Percentiles rank a stretch among this genome's conserved stretches.
These are phyloP conservation scores for Sorex fumeus DNA, from an alignment of 2,113 vertebrate species.

Conservation along the genomic window DNA sequence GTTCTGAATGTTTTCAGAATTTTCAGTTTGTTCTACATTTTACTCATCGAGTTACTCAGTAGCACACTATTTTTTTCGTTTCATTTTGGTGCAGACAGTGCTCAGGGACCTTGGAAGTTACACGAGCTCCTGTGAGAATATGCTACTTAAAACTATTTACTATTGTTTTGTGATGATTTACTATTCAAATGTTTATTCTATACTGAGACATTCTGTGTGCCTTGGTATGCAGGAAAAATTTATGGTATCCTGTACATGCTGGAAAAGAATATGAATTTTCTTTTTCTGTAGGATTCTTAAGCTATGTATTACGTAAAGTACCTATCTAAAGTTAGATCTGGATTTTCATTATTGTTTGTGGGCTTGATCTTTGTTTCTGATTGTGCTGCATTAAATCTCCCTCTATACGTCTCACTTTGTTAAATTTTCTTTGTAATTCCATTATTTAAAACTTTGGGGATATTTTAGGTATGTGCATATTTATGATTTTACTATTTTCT, in stretches of 20 bases:
- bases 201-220: conserved; percentile 5
- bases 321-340: background rate
- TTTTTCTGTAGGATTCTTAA: conserved; percentile 2
- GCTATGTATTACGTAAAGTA: background rate
- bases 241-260: background rate
- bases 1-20: conserved; percentile 36
- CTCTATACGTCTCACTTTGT: background rate
- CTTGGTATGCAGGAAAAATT: background rate
- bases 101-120: too few species aligned
- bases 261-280: background rate
- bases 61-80: background rate
- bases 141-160: background rate
- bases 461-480: background rate
- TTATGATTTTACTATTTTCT: background rate
- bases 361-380: background rate
- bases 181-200: conserved; percentile 14
- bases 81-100: too few species aligned
- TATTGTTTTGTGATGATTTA: background rate
- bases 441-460: background rate
- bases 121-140: too few species aligned
- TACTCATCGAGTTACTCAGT: background rate
- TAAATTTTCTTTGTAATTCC: conserved; percentile 6
- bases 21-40: conserved; percentile 12
- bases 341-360: background rate
- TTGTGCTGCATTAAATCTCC: background rate